phyloP scores from a whole-genome alignment of 2,113 vertebrate genomes.

The Galbula dea region DNA sequence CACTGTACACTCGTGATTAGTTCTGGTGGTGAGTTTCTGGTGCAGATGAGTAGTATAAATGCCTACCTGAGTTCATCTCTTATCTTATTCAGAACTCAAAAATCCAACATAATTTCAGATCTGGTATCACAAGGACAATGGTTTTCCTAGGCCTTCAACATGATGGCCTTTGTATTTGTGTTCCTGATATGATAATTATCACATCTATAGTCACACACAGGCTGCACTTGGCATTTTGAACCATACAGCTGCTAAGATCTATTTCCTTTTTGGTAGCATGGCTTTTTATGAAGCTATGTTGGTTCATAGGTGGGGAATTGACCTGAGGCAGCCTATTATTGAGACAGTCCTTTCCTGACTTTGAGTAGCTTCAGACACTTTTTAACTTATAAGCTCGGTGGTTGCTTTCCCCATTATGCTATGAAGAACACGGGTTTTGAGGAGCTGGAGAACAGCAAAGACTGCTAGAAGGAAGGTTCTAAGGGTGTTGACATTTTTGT shows the following conservation, averaged over 20 bases:
- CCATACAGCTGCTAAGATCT: neutral
- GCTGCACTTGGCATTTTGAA: neutral
- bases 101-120: neutral
- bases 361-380: neutral
- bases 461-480: neutral
- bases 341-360: neutral
- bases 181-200: neutral
- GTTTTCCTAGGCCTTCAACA: neutral
- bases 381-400: neutral
- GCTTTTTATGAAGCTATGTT: neutral
- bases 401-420: neutral
- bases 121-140: neutral
- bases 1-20: accelerated
- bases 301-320: neutral
- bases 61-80: neutral
- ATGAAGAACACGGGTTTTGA: accelerated
- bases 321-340: neutral
- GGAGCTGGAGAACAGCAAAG: neutral
- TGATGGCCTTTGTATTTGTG: neutral
- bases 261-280: neutral
- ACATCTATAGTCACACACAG: neutral
- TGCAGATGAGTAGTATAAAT: neutral
- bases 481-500: neutral
- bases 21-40: neutral
- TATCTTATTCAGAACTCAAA: neutral